These are phyloP conservation scores for Chrysomallon squamiferum DNA, from an alignment of 1,140 invertebrate species.

Conservation along the genomic window DNA sequence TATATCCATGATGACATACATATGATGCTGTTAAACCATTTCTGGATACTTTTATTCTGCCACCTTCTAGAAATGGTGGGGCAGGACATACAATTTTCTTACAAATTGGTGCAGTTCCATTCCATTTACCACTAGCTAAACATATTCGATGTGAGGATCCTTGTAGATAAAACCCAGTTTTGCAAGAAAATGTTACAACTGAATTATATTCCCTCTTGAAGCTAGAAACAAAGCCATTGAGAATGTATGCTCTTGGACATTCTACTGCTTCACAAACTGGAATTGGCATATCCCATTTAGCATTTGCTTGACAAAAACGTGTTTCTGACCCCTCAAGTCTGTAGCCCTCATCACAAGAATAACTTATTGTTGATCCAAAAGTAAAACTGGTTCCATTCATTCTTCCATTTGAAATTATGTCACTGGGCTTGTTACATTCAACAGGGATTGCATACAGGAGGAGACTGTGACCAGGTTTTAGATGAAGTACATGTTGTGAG, in stretches of 20 bases:
- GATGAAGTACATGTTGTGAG: constrained; percentile 49
- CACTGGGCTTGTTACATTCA: constrained; percentile 35
- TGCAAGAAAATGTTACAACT: constrained; percentile 55
- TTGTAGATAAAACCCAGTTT: constrained; percentile 66
- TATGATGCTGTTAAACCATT: constrained; percentile 70
- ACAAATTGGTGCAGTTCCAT: constrained; percentile 80
- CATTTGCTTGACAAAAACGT: constrained; percentile 79
- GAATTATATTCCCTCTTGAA: constrained; percentile 39
- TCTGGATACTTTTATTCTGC: constrained; percentile 84
- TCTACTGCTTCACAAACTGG: constrained; percentile 40
- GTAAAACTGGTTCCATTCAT: constrained; percentile 41
- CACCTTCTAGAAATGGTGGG: constrained; percentile 68
- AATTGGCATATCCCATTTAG: constrained; percentile 76
- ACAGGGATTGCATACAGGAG: constrained; percentile 34
- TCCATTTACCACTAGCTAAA: constrained; percentile 84
- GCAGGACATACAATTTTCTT: constrained; percentile 48
- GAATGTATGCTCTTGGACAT: constrained; percentile 31
- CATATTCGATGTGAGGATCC: constrained; percentile 35
- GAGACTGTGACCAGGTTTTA: constrained; percentile 54
- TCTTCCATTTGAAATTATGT: constrained; percentile 46
- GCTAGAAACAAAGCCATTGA: constrained; percentile 33
- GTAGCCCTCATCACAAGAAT: constrained; percentile 48
- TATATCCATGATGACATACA: constrained; percentile 48
- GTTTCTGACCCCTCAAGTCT: constrained; percentile 18
- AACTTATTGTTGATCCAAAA: constrained; percentile 35